Conservation (phyloP, 2,888 invertebrate genomes). For the Taphrorychus bicolor region DNA sequence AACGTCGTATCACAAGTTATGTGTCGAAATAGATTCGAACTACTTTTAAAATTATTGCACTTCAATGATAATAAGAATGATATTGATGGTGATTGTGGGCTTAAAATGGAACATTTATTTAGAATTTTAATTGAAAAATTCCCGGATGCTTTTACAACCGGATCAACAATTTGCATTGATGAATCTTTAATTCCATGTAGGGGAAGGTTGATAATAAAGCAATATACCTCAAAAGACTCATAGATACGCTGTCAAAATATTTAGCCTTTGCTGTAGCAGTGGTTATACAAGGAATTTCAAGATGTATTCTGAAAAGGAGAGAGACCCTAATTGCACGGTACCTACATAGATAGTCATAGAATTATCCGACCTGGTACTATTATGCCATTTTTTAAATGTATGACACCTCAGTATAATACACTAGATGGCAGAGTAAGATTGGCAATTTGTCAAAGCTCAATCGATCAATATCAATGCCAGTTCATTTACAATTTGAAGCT, state of each 20-base stretch:
- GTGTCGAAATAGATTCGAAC: conserved; percentile 33
- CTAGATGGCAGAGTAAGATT: neutral
- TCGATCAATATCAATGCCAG: no score
- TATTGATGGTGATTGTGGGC: conserved; percentile 15
- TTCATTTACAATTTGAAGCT: no score
- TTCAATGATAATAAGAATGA: conserved; percentile 16
- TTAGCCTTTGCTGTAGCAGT: neutral
- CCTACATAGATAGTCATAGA: neutral
- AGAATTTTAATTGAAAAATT: conserved; percentile 35
- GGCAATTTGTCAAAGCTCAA: no score
- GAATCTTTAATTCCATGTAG: conserved; percentile 47
- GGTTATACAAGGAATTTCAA: conserved; percentile 3
- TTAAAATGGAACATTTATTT: conserved; percentile 20
- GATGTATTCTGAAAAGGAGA: neutral
- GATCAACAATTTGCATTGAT: conserved; percentile 44
- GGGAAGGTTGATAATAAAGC: conserved; percentile 44
- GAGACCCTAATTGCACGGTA: neutral
- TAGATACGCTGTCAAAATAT: neutral
- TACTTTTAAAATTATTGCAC: conserved; percentile 24
- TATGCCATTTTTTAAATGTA: no score
- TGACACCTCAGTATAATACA: no score
- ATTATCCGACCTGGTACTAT: no score
- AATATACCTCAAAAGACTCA: no score
- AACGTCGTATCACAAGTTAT: conserved; percentile 21
- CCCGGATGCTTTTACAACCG: conserved; percentile 41